These are phyloP conservation scores for Psephotus haematonotus DNA, from an alignment of 2,113 vertebrate genomes.

Conservation along the genomic window DNA sequence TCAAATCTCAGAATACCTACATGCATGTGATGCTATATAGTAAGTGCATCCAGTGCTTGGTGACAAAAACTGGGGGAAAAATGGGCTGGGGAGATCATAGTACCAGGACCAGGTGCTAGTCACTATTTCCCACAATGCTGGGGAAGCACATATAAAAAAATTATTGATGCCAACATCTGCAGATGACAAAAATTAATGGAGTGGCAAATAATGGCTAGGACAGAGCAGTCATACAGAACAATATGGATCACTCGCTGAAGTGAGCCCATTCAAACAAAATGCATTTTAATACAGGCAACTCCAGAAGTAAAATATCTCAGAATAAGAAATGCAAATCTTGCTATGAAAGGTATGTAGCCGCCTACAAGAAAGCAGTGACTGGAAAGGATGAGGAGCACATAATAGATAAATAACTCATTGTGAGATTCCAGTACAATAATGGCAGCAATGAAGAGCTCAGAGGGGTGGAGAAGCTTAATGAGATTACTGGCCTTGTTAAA, in stretches of 20 bases:
- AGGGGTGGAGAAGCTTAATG: slow-evolving; percentile 3
- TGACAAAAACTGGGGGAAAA: neutral
- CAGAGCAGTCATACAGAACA: slow-evolving; percentile 55
- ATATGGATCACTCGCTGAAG: slow-evolving; percentile 31
- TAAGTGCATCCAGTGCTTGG: neutral
- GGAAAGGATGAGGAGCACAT: slow-evolving; percentile 22
- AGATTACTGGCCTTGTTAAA: slow-evolving; percentile 48
- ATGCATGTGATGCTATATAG: neutral
- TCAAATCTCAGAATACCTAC: neutral
- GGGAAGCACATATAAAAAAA: neutral
- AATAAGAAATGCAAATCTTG: slow-evolving; percentile 48
- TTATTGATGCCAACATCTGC: neutral
- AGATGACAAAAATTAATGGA: slow-evolving; percentile 42
- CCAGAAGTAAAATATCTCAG: slow-evolving; percentile 20
- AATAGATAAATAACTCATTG: slow-evolving; percentile 34
- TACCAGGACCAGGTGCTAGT: neutral
- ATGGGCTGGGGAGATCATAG: neutral
- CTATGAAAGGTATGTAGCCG: neutral
- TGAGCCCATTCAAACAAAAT: slow-evolving; percentile 48
- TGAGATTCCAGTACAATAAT: neutral
- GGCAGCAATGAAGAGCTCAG: neutral
- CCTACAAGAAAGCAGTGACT: slow-evolving; percentile 32
- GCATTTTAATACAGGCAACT: slow-evolving; percentile 19
- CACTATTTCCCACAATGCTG: neutral
- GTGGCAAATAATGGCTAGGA: slow-evolving; percentile 36